Percentiles rank a stretch among this genome's conserved stretches.
These are phyloP conservation scores for Rhogogaster chlorosoma DNA, from an alignment of 2,888 invertebrate species.

Conservation along the genomic window DNA sequence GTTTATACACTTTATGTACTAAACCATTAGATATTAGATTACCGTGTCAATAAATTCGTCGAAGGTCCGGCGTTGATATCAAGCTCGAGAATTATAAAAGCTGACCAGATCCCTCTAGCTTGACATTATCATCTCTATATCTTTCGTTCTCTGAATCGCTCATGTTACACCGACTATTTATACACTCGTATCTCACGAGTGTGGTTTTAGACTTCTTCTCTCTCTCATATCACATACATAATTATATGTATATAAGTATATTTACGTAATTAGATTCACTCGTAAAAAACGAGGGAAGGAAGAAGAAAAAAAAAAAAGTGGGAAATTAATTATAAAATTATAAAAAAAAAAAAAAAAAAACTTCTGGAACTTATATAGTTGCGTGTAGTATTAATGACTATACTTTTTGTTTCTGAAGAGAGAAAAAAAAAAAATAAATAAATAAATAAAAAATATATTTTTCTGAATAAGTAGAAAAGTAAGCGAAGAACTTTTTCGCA, in stretches of 20 bases:
- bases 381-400: background rate
- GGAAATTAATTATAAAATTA: too few species aligned
- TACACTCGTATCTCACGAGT: too few species aligned
- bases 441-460: background rate
- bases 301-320: too few species aligned
- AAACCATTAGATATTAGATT: conserved; percentile 8
- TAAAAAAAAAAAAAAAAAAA: too few species aligned
- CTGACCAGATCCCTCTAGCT: background rate
- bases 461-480: background rate
- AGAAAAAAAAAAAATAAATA: background rate
- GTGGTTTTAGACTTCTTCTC: too few species aligned
- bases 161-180: background rate
- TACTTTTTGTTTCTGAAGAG: too few species aligned
- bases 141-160: background rate
- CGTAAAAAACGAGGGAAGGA: too few species aligned
- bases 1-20: conserved; percentile 15
- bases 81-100: conserved; percentile 17
- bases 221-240: too few species aligned
- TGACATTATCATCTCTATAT: background rate
- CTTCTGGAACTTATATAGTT: background rate
- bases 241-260: too few species aligned
- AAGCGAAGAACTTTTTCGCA: background rate
- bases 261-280: too few species aligned
- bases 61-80: background rate
- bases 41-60: conserved; percentile 24